phyloP scores from a whole-genome alignment of 92 coral and sea anemone genomes.

The Epizoanthus fatuus region DNA sequence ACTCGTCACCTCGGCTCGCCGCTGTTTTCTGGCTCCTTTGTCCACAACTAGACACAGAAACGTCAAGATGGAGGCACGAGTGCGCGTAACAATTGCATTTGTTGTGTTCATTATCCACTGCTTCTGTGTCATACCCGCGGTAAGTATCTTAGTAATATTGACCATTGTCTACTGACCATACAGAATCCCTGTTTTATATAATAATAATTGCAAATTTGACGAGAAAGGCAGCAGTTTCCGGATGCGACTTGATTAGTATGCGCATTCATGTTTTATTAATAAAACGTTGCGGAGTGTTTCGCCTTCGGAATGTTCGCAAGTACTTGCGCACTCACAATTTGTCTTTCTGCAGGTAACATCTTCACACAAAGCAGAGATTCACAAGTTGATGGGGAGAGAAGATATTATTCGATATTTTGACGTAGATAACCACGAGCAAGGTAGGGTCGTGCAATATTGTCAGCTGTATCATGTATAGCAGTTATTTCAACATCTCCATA shows the following conservation, averaged over 20 bases:
- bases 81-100: background rate
- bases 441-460: background rate
- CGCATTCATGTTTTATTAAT: background rate
- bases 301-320: background rate
- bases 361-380: background rate
- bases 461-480: too few species aligned
- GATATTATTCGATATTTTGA: slow-evolving; percentile 15
- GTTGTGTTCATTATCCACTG: background rate
- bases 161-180: background rate
- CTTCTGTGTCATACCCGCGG: background rate
- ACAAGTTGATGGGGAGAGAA: slow-evolving; percentile 9
- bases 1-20: background rate
- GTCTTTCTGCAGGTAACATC: background rate
- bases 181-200: background rate
- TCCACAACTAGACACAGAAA: background rate
- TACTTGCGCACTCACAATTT: background rate
- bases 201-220: too few species aligned
- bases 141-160: background rate
- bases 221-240: too few species aligned
- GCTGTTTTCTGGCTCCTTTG: background rate
- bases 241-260: too few species aligned
- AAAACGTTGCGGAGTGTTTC: background rate
- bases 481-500: too few species aligned
- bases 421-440: background rate
- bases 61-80: background rate